Evolutionary conservation across 1,140 invertebrate genomes (phyloP).

Genomic region (Monomorium pharaonis): DNA sequence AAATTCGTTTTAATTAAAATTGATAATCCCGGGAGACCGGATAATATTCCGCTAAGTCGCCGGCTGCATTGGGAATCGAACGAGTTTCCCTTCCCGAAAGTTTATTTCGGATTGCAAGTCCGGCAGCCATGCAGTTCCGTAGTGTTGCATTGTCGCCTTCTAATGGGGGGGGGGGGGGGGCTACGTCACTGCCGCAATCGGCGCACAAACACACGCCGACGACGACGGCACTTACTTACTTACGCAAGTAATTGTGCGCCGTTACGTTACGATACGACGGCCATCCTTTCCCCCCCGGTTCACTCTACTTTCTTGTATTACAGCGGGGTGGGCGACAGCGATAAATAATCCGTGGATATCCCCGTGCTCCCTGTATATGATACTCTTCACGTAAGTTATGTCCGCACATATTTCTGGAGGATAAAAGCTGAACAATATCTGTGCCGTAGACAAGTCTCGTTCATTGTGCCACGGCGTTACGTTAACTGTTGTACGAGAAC

Average conservation of each 20-base stretch:
- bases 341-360: slow-evolving; percentile 54
- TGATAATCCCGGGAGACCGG: not conserved
- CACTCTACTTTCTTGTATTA: slow-evolving; percentile 48
- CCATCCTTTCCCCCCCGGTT: too few species aligned
- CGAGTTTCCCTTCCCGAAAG: not conserved
- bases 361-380: slow-evolving; percentile 23
- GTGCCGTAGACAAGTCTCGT: slow-evolving; percentile 28
- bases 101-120: not conserved
- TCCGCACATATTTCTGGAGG: slow-evolving; percentile 35
- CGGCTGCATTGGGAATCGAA: slow-evolving; percentile 10
- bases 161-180: too few species aligned
- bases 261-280: not conserved
- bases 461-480: slow-evolving; percentile 23
- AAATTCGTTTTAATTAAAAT: slow-evolving; percentile 46
- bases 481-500: slow-evolving; percentile 12
- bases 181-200: too few species aligned
- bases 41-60: slow-evolving; percentile 32
- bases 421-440: slow-evolving; percentile 57
- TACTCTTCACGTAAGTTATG: slow-evolving; percentile 49
- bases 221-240: not conserved
- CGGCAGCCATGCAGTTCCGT: not conserved
- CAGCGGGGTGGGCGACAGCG: not conserved
- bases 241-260: slow-evolving; percentile 22
- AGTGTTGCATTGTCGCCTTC: not conserved
- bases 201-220: not conserved